Evolutionary conservation across 2,888 invertebrate species (phyloP).

Genomic region (Ferrisia virgata): DNA sequence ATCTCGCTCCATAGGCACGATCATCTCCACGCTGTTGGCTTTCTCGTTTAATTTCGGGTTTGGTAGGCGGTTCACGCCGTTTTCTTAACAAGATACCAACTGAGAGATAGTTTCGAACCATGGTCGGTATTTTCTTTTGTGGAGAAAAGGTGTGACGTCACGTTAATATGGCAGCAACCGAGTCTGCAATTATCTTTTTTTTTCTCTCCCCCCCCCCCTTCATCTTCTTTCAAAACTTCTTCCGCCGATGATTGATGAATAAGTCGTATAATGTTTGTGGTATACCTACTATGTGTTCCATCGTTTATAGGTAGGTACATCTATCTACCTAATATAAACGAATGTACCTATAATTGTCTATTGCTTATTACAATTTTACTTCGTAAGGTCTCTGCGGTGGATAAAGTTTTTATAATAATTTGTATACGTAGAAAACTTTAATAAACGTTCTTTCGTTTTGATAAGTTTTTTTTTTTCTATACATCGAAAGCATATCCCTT

Average conservation of each 20-base stretch:
- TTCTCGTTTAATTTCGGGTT: slow-evolving; percentile 45
- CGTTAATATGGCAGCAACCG: slow-evolving; percentile 41
- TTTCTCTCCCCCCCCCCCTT: slow-evolving; percentile 3
- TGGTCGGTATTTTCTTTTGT: slow-evolving; percentile 39
- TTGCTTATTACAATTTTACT: too few relatives aligned
- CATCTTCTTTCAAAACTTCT: slow-evolving; percentile 39
- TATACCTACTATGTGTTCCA: not conserved
- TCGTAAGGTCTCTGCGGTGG: too few relatives aligned
- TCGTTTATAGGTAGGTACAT: not conserved
- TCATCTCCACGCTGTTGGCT: slow-evolving; percentile 36
- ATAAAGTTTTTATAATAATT: too few relatives aligned
- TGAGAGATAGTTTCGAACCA: slow-evolving; percentile 32
- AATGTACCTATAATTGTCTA: too few relatives aligned
- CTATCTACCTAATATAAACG: too few relatives aligned
- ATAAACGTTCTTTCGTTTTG: too few relatives aligned
- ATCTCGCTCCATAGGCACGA: slow-evolving; percentile 11
- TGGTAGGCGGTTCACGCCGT: slow-evolving; percentile 43
- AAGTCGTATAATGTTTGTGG: slow-evolving; percentile 25
- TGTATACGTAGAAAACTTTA: too few relatives aligned
- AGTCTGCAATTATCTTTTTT: slow-evolving; percentile 40
- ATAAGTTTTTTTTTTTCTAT: too few relatives aligned
- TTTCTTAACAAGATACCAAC: slow-evolving; percentile 44
- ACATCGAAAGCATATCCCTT: too few relatives aligned
- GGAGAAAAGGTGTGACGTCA: slow-evolving; percentile 43
- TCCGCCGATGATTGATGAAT: slow-evolving; percentile 42